Evolutionary conservation across 2,888 invertebrate species (phyloP), one percentile per base, ranked within the genome.

Genomic region (Zaprionus bogoriensis): DNA sequence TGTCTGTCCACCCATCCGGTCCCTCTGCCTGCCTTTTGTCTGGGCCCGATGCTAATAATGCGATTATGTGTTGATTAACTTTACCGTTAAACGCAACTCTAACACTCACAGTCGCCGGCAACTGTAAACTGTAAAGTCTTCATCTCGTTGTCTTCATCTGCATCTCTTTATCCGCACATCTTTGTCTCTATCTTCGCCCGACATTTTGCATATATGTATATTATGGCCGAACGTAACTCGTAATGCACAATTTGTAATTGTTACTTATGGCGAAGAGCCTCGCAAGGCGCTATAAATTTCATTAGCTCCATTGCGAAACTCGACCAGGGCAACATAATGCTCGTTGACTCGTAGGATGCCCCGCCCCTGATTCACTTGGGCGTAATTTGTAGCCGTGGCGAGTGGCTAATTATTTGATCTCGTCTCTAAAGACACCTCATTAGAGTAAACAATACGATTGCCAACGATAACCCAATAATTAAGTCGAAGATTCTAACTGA

Each of bases 61-160:
- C 74, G 80, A 82, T 82, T 82, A 80, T 72, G 74, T 58, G 77
- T 74, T 77, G 74, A 79, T 82, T 74, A 79, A 74, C 72, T 74
- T 44, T 45, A 75, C 78, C 68, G 81, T 72, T 75, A 59, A 60
- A 54, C 42, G 38, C 58, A 48, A 53, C 62, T 58, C 61, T 62
- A 57, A 32, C 48, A 10, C 30, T 45, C 44, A 48, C n/a, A 58
- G 27, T 10, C 30, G 12, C n/a, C 32, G 9, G 7, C 32, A 71
- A 71, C 71, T 55, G 62, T 71, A 59, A 71, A 71, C 47, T 30
- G 12, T 39, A n/a, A 10, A 32, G 28, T 41, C 22, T 14, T 38
- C 20, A 32, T 22, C 51, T 39, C 17, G 9, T 47, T 28, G 20
- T 42, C 32, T 41, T 51, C 22, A 17, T 23, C 22, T 52, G 17